phyloP scores from a whole-genome alignment of 1,140 invertebrate genomes.

The Drosophila suzukii region DNA sequence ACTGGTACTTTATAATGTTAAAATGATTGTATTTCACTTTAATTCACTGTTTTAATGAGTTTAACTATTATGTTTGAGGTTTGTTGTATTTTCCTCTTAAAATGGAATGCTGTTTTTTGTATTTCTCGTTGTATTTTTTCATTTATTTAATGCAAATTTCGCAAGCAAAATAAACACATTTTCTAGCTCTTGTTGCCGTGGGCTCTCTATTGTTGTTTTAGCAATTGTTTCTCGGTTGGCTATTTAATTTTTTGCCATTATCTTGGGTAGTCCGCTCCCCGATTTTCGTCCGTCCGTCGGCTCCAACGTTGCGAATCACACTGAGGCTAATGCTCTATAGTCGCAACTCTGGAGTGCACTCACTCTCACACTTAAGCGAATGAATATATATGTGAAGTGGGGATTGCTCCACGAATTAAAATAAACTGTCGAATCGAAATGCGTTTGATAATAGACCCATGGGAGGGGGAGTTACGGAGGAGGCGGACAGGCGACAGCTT shows the following conservation, averaged over 20 bases:
- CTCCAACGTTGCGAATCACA: constrained; percentile 58
- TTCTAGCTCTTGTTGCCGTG: constrained; percentile 8
- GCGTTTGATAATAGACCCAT: constrained; percentile 43
- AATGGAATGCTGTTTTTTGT: constrained; percentile 6
- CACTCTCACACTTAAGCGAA: constrained; percentile 19
- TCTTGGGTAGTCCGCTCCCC: constrained; percentile 41
- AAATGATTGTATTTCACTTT: constrained; percentile 3
- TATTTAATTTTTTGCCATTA: constrained; percentile 34
- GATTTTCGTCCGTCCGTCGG: constrained; percentile 41
- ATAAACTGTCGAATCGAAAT: constrained; percentile 46
- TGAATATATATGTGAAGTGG: not conserved
- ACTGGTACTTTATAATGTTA: not conserved
- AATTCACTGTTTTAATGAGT: constrained; percentile 23
- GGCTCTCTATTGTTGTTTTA: constrained; percentile 61
- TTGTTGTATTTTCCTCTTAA: constrained; percentile 9
- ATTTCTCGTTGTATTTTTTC: constrained; percentile 4
- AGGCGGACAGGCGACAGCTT: constrained; percentile 17
- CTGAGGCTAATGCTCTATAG: constrained; percentile 46
- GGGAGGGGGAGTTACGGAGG: not conserved
- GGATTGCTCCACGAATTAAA: constrained; percentile 47
- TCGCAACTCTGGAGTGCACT: constrained; percentile 31
- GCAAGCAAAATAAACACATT: constrained; percentile 21
- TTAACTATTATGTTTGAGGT: constrained; percentile 4
- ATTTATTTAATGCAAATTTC: constrained; percentile 43
- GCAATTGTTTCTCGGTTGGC: constrained; percentile 48